phyloP scores from a whole-genome alignment of 2,113 vertebrate genomes.

The Zosterops pallidus region DNA sequence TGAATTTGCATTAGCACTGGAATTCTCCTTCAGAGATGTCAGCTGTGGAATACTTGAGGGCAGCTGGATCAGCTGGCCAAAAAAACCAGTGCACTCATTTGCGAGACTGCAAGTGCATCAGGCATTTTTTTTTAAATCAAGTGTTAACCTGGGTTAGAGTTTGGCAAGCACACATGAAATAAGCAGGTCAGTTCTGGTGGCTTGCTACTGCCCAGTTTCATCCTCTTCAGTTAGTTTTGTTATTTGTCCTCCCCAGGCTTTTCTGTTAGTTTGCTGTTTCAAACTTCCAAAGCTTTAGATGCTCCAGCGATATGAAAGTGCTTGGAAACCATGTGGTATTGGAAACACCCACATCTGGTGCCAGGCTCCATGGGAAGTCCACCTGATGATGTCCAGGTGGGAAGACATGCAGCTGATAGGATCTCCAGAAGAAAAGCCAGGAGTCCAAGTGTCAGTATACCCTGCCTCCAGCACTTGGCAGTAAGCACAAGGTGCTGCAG shows the following conservation, averaged over 20 bases:
- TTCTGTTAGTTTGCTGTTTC: neutral
- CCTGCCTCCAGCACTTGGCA: neutral
- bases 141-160: neutral
- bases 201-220: neutral
- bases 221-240: neutral
- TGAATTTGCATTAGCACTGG: neutral
- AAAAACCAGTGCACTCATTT: neutral
- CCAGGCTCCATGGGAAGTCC: neutral
- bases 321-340: accelerated
- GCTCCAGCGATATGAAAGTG: accelerated
- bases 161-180: neutral
- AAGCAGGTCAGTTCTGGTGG: neutral
- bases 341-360: neutral
- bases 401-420: neutral
- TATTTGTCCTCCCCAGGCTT: neutral
- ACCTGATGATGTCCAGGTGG: neutral
- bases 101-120: neutral
- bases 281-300: neutral
- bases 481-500: neutral
- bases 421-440: neutral
- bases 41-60: neutral
- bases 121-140: neutral
- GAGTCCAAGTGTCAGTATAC: accelerated
- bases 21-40: neutral
- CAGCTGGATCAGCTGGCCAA: neutral